phyloP scores from a whole-genome alignment of 2,888 invertebrate genomes.

The Oscheius sp. region DNA sequence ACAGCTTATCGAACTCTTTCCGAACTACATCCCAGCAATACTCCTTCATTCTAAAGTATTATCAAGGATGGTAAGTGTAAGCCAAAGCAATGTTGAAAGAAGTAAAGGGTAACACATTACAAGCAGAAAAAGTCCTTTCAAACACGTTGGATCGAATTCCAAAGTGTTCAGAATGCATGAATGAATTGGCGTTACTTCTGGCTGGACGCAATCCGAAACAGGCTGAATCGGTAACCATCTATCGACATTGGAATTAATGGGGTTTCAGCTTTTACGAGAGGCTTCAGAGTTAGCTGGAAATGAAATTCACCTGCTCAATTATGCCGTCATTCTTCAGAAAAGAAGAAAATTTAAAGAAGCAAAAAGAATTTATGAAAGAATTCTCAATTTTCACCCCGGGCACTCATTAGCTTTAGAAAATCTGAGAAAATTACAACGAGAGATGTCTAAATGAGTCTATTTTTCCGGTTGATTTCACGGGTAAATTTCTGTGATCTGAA shows the following conservation, averaged over 20 bases:
- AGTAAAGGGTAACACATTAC: neutral
- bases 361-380: slow-evolving; percentile 84
- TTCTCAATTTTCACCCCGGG: slow-evolving; percentile 81
- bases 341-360: slow-evolving; percentile 89
- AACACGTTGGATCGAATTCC: neutral
- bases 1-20: neutral
- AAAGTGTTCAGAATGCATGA: neutral
- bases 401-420: neutral
- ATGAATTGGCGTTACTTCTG: slow-evolving; percentile 5
- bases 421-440: neutral
- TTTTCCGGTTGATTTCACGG: no score
- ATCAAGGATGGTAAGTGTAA: neutral
- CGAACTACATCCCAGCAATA: neutral
- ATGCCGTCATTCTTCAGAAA: slow-evolving; percentile 91
- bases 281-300: slow-evolving; percentile 33
- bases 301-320: slow-evolving; percentile 82
- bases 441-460: no score
- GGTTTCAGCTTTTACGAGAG: slow-evolving; percentile 26
- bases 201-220: neutral
- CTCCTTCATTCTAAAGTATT: neutral
- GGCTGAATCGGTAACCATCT: neutral
- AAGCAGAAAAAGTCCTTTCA: neutral
- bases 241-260: no score
- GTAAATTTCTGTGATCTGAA: no score
- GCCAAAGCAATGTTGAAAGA: neutral